Evolutionary conservation across 2,888 invertebrate species (phyloP).

Genomic region (Leptopilina myrica): DNA sequence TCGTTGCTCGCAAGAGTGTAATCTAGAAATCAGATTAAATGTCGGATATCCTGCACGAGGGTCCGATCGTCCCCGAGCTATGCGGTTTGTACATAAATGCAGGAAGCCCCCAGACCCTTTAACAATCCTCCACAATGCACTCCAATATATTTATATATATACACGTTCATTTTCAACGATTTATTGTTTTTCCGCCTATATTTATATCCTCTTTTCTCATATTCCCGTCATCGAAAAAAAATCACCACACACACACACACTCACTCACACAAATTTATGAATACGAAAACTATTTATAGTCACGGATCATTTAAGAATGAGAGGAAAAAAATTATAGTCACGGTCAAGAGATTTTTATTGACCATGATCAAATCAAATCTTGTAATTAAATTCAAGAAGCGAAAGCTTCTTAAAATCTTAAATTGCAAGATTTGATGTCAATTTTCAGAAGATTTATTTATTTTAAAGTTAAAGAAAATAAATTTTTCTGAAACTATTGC

Average conservation of each 20-base stretch:
- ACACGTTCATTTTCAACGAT: slow-evolving; percentile 65
- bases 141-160: slow-evolving; percentile 59
- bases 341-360: background rate
- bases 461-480: too few relatives aligned
- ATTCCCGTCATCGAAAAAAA: background rate
- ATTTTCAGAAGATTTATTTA: too few relatives aligned
- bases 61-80: slow-evolving; percentile 66
- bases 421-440: too few relatives aligned
- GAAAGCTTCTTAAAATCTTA: too few relatives aligned
- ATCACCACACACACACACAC: background rate
- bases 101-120: slow-evolving; percentile 74
- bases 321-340: background rate
- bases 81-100: slow-evolving; percentile 65
- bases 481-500: too few relatives aligned
- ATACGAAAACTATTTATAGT: background rate
- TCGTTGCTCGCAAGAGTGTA: slow-evolving; percentile 68
- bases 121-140: slow-evolving; percentile 71
- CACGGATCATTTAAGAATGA: background rate
- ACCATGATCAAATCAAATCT: background rate
- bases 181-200: slow-evolving; percentile 45
- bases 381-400: background rate
- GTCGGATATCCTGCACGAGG: slow-evolving; percentile 75
- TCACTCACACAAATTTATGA: background rate
- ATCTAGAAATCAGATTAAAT: slow-evolving; percentile 77
- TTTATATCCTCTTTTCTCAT: slow-evolving; percentile 7